Evolutionary conservation across 2,113 vertebrate species (phyloP).

Genomic region (Hippocampus zosterae): DNA sequence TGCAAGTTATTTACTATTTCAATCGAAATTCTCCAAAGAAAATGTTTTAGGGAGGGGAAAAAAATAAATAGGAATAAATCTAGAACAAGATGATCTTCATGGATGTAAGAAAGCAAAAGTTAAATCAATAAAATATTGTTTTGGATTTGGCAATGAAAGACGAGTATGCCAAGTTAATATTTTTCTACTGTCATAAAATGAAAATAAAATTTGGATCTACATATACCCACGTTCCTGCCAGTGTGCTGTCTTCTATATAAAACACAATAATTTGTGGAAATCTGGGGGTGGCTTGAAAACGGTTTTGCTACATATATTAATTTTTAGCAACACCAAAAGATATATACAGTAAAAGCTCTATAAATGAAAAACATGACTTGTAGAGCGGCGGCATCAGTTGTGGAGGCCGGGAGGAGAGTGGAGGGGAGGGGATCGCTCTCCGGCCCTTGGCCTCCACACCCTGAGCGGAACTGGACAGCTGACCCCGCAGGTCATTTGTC

Average conservation of each 20-base stretch:
- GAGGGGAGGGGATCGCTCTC: slow-evolving; percentile 41
- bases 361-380: background rate
- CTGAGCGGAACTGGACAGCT: slow-evolving; percentile 65
- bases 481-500: slow-evolving; percentile 70
- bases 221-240: too few relatives aligned
- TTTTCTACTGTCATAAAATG: background rate
- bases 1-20: background rate
- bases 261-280: too few relatives aligned
- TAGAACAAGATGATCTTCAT: background rate
- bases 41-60: background rate
- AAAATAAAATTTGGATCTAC: too few relatives aligned
- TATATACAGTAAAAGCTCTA: too few relatives aligned
- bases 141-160: background rate
- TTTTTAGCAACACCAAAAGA: too few relatives aligned
- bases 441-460: slow-evolving; percentile 49
- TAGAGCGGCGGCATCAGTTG: slow-evolving; percentile 23
- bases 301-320: too few relatives aligned
- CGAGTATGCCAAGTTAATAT: background rate
- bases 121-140: background rate
- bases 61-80: background rate
- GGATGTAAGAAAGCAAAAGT: background rate
- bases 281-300: too few relatives aligned
- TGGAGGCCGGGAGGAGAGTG: slow-evolving; percentile 46
- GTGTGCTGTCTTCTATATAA: too few relatives aligned
- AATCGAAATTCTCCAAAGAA: background rate